A percentile compares a stretch with the other conserved stretches of the same genome.
phyloP scores from a whole-genome alignment of 2,888 invertebrate species.

The Geotrupes spiniger region DNA sequence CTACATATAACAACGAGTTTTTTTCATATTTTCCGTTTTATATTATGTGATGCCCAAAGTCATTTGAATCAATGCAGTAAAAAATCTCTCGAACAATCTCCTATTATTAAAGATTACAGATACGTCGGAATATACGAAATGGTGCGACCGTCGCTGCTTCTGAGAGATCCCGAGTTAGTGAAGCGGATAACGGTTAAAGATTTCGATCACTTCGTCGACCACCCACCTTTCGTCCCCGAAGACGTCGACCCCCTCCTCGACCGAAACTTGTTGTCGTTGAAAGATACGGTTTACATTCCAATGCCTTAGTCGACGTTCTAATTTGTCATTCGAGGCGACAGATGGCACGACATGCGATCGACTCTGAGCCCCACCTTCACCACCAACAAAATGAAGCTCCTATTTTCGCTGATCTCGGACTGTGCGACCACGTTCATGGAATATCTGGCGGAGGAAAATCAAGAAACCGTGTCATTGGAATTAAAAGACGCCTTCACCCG shows the following conservation, averaged over 20 bases:
- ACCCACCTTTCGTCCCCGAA: conserved; percentile 33
- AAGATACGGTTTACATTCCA: conserved; percentile 24
- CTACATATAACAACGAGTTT: too few species aligned
- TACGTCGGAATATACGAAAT: conserved; percentile 33
- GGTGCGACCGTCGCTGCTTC: conserved; percentile 29
- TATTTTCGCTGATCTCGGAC: conserved; percentile 38
- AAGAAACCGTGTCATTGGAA: conserved; percentile 29
- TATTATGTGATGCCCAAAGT: too few species aligned
- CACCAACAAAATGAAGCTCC: too few species aligned
- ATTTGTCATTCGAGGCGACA: too few species aligned
- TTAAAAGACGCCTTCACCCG: conserved; percentile 40
- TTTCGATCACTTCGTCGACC: conserved; percentile 46
- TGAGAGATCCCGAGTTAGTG: conserved; percentile 40
- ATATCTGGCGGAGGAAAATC: conserved; percentile 26
- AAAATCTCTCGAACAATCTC: background rate
- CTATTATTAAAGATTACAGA: conserved; percentile 23
- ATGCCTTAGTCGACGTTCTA: too few species aligned
- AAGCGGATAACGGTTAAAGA: conserved; percentile 45
- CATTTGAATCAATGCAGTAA: too few species aligned
- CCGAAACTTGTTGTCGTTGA: conserved; percentile 28
- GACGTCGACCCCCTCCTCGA: conserved; percentile 31
- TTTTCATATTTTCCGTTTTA: too few species aligned
- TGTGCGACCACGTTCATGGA: conserved; percentile 38
- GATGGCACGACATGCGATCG: too few species aligned
- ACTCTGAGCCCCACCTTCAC: too few species aligned